Evolutionary conservation across 2,888 invertebrate species (phyloP), one percentile per base, ranked within the genome.

Genomic region (Nemotelus pantherinus): DNA sequence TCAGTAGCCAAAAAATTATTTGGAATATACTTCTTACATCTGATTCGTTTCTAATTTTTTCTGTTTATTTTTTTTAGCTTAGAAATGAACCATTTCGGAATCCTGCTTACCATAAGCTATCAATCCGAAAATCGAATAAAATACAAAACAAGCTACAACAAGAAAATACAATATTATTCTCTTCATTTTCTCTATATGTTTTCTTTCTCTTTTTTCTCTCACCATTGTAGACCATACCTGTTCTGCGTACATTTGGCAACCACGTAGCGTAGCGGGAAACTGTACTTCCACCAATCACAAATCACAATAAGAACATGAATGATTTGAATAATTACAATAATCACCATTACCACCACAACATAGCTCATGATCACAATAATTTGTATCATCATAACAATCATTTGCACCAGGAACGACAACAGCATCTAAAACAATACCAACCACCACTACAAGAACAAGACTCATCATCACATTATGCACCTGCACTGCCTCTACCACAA

Each of bases 251-350:
- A 83, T 87, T 87, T 84, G 87, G 87, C 83, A 87, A 86, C 82
- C 87, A 87, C 83, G 86, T 85, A 84, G 87, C 87, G 87, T 87
- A 87, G 87, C 87, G 86, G 85, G 87, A 87, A 83, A 84, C 86
- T 82, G 83, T 82, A 83, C 83, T 82, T 80, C 81, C 81, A 82
- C 82, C 81, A 83, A 79, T 78, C 80, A 80, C 80, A 78, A 77
- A 77, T 77, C 76, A 77, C 45, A 77, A 65, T 68, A 77, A 77
- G 76, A 77, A 77, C 81, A 74, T 70, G 70, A 70, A 74, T 74
- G 74, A 74, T 74, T 60, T 25, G 2, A 80, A 81, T 79, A 80
- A 81, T 80, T 80, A 82, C 80, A 79, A 81, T 80, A 79, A 82
- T 80, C 68, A 81, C 78, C 78, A 80, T 79, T 76, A 81, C 80